A percentile compares a stretch with the other conserved stretches of the same genome.
Evolutionary conservation across 2,113 vertebrate genomes (phyloP).

Genomic region (Salvelinus namaycush): DNA sequence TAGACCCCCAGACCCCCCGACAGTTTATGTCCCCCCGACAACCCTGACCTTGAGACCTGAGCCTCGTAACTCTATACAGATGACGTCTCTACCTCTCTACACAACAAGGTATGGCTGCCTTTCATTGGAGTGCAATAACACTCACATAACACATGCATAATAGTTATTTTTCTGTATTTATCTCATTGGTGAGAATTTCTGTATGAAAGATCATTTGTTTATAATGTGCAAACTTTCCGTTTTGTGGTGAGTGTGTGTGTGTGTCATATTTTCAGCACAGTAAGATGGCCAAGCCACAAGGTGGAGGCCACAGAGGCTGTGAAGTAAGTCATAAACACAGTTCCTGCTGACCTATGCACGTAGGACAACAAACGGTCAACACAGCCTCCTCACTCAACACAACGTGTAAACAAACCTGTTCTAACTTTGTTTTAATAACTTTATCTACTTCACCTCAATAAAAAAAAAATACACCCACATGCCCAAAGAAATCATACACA

Average conservation of each 20-base stretch:
- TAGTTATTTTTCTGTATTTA: neutral
- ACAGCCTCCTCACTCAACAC: slow-evolving; percentile 52
- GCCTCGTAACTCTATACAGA: slow-evolving; percentile 33
- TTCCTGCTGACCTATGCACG: slow-evolving; percentile 44
- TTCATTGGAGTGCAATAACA: neutral
- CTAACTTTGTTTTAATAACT: neutral
- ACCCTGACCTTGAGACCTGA: slow-evolving; percentile 49
- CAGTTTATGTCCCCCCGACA: neutral
- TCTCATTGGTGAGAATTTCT: slow-evolving; percentile 11
- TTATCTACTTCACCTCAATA: slow-evolving; percentile 38
- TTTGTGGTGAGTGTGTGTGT: neutral
- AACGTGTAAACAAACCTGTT: slow-evolving; percentile 47
- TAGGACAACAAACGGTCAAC: slow-evolving; percentile 40
- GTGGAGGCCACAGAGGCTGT: slow-evolving; percentile 58
- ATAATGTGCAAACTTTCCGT: neutral
- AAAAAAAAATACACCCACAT: slow-evolving; percentile 23
- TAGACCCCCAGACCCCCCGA: neutral
- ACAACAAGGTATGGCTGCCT: neutral
- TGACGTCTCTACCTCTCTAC: slow-evolving; percentile 22
- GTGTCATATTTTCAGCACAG: no score
- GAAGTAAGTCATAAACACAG: slow-evolving; percentile 10
- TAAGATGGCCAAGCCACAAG: slow-evolving; percentile 46
- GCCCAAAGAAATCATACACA: slow-evolving; percentile 24
- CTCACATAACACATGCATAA: neutral
- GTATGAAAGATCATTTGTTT: neutral